These are phyloP conservation scores for Apteryx mantelli DNA, from an alignment of 2,113 vertebrate genomes.

Conservation along the genomic window DNA sequence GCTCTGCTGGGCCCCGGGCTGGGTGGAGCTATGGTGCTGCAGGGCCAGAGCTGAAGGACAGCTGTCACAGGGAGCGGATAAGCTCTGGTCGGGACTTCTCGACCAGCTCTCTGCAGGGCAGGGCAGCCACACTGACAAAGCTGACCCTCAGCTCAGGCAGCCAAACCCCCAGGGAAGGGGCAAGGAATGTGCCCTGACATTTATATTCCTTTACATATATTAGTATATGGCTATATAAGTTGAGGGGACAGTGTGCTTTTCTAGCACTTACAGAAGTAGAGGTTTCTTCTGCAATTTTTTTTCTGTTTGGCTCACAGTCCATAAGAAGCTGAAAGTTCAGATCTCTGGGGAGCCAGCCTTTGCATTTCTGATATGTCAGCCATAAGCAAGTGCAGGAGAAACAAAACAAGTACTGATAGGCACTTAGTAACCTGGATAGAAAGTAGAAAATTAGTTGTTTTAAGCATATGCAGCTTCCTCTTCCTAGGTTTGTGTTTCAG, in stretches of 20 bases:
- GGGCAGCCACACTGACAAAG: neutral
- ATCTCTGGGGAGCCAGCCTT: fast-evolving
- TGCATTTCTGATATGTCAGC: neutral
- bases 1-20: neutral
- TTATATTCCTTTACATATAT: neutral
- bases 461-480: neutral
- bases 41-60: neutral
- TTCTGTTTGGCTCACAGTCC: neutral
- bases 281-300: neutral
- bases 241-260: neutral
- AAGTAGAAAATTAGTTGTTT: neutral
- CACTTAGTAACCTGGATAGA: neutral
- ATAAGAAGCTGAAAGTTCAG: neutral
- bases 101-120: neutral
- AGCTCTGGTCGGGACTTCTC: neutral
- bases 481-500: neutral
- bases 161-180: neutral
- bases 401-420: neutral
- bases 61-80: neutral
- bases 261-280: neutral
- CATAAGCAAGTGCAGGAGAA: neutral
- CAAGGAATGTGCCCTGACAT: neutral
- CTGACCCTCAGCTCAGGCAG: neutral
- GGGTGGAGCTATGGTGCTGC: neutral
- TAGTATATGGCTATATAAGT: neutral